Evolutionary conservation across 1,140 invertebrate species (phyloP).

Genomic region (Bathynomus jamesi): DNA sequence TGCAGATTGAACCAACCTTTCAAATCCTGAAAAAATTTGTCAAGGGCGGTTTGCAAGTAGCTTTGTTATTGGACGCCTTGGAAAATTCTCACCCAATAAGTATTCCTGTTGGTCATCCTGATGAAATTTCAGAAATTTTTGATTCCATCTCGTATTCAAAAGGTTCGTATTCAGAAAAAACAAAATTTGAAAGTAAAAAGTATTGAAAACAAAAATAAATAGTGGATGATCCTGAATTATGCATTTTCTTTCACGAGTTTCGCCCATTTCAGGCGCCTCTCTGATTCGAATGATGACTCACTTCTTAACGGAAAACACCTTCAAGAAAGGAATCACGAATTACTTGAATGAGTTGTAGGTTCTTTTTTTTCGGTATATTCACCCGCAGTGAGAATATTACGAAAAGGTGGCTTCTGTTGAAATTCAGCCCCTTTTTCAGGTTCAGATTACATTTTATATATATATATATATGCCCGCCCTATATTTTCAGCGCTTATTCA

Average conservation of each 20-base stretch:
- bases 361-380: too few relatives aligned
- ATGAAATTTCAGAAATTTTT: conserved; percentile 90
- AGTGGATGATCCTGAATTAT: too few relatives aligned
- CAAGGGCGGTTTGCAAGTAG: conserved; percentile 54
- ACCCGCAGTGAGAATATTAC: too few relatives aligned
- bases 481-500: too few relatives aligned
- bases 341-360: conserved; percentile 53
- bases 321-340: conserved; percentile 67
- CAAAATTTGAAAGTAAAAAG: too few relatives aligned
- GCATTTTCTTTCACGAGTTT: too few relatives aligned
- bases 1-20: conserved; percentile 26
- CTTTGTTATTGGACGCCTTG: conserved; percentile 77
- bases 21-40: conserved; percentile 28
- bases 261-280: conserved; percentile 60
- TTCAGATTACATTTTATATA: too few relatives aligned
- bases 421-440: too few relatives aligned
- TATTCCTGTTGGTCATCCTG: conserved; percentile 73
- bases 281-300: conserved; percentile 94
- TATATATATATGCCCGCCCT: too few relatives aligned
- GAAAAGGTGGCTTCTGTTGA: too few relatives aligned
- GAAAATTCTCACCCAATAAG: conserved; percentile 87
- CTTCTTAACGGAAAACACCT: conserved; percentile 80
- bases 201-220: too few relatives aligned
- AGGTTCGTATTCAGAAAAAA: conserved; percentile 54
- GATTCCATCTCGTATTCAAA: conserved; percentile 88